Conservation (phyloP, 2,888 invertebrate genomes). For the Machimus rusticus region DNA sequence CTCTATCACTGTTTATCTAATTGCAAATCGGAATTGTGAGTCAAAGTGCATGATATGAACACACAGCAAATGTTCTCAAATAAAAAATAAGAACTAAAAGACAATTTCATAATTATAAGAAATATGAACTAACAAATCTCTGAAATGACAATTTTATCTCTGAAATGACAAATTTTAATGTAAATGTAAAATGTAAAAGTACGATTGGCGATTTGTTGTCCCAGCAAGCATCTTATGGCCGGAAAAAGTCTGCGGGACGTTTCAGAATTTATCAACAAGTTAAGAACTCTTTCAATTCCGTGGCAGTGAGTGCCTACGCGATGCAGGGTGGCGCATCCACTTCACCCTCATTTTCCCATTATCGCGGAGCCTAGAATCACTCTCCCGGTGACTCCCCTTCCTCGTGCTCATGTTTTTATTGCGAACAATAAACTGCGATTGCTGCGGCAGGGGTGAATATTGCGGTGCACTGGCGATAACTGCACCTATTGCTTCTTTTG, state of each 20-base stretch:
- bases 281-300: background rate
- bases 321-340: background rate
- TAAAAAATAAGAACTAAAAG: no score
- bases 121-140: no score
- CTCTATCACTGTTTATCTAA: no score
- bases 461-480: background rate
- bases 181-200: no score
- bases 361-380: background rate
- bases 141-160: no score
- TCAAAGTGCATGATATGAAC: no score
- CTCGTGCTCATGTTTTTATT: background rate
- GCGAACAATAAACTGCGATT: background rate
- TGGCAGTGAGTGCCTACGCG: background rate
- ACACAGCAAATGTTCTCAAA: no score
- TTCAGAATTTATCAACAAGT: background rate
- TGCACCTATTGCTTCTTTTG: background rate
- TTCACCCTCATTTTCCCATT: background rate
- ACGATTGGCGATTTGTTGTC: background rate
- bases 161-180: no score
- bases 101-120: no score
- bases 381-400: background rate
- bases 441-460: background rate
- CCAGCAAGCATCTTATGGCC: background rate
- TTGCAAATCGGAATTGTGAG: no score
- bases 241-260: background rate